Evolutionary conservation across 2,888 invertebrate species (phyloP), one percentile per base, ranked within the genome.

Genomic region (Steinernema carpocapsae): DNA sequence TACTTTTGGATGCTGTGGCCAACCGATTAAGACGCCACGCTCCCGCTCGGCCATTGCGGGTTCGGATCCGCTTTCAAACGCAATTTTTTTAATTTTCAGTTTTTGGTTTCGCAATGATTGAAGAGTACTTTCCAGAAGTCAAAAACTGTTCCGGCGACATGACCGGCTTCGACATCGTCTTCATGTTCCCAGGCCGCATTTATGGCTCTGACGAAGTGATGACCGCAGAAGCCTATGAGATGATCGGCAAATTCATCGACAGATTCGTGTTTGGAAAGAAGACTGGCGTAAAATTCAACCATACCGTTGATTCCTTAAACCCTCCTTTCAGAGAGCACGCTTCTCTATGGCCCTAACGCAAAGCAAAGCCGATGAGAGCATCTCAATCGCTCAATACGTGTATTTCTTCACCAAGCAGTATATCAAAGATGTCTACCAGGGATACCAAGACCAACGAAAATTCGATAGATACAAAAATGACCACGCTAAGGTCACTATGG

Each of bases 81-180:
- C n/a, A n/a, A n/a, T n/a, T n/a, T n/a, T n/a, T n/a, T n/a, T n/a
- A n/a, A n/a, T n/a, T n/a, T n/a, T n/a, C n/a, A n/a, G n/a, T n/a
- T n/a, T n/a, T n/a, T n/a, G n/a, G n/a, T n/a, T n/a, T n/a, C n/a
- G n/a, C n/a, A n/a, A n/a, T n/a, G n/a, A n/a, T n/a, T n/a, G n/a
- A n/a, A n/a, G n/a, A n/a, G n/a, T n/a, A n/a, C n/a, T n/a, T 56
- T 56, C 6, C 26, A 56, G 56, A 14, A 3, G 56, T 26, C 4
- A 22, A 56, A 26, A 56, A 56, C 56, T 56, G 56, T 26, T 56
- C 56, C 2, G 26, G 26, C 22, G 56, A 26, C 6, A 22, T 56
- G 56, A 56, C 56, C 24, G 22, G 56, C 56, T 22, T 56, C 56
- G 56, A 56, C 26, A 26, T 56, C 56, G 56, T 56, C 56, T 56